A percentile compares a stretch with the other conserved stretches of the same genome.
Evolutionary conservation across 2,797 vertebrate species (phyloP).

Genomic region (Pogonophryne albipinna): DNA sequence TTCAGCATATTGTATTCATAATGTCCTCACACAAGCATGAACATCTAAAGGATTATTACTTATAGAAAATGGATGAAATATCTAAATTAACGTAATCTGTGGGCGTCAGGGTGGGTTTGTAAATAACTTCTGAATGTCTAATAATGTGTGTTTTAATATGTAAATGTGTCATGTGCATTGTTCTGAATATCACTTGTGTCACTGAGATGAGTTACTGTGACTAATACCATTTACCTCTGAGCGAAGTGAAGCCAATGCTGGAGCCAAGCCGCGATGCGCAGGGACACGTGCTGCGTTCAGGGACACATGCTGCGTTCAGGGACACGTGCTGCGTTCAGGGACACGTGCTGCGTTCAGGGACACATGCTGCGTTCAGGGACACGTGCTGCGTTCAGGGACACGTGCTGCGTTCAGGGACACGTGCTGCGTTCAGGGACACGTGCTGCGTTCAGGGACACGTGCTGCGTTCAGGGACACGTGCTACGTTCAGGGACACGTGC

Average conservation of each 20-base stretch:
- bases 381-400: too few relatives aligned
- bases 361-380: constrained; percentile 3
- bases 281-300: not conserved
- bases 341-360: not conserved
- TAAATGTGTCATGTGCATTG: constrained; percentile 49
- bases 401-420: not conserved
- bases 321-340: too few relatives aligned
- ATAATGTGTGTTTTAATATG: constrained; percentile 31
- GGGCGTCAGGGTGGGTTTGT: not conserved
- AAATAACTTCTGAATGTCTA: constrained; percentile 25
- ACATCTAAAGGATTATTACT: not conserved
- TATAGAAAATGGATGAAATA: not conserved
- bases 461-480: not conserved
- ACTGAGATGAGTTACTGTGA: constrained; percentile 52
- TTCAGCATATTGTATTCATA: not conserved
- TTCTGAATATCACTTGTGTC: constrained; percentile 40
- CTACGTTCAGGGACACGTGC: too few relatives aligned
- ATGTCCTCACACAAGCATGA: not conserved
- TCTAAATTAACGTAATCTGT: not conserved
- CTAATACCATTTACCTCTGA: constrained; percentile 57
- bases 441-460: too few relatives aligned
- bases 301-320: too few relatives aligned
- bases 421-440: too few relatives aligned
- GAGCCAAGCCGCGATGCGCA: constrained; percentile 46
- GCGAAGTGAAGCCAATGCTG: constrained; percentile 47